Conservation (phyloP, 2,113 vertebrate species). For the Calyptommatus sinebrachiatus region DNA sequence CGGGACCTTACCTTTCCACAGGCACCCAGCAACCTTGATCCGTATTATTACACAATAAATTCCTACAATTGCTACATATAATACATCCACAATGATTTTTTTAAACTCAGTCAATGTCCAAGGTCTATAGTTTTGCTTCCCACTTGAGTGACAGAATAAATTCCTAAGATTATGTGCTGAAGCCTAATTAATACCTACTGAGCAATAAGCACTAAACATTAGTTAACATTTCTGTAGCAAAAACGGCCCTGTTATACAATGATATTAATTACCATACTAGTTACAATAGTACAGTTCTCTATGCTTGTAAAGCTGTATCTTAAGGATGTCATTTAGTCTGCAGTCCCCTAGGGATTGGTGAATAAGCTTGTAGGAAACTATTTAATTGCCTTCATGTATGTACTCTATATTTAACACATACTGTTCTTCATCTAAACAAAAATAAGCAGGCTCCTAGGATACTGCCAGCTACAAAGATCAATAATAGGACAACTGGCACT, state of each 20-base stretch:
- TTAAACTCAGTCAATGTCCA: not conserved
- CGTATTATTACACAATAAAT: not conserved
- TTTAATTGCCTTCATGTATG: not conserved
- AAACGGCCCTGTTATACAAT: constrained; percentile 22
- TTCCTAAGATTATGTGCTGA: not conserved
- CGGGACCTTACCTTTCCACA: not conserved
- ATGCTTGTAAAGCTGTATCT: not conserved
- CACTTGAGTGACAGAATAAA: not conserved
- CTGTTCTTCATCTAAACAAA: not conserved
- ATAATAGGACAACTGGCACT: not conserved
- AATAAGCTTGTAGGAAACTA: not conserved
- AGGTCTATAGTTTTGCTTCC: not conserved
- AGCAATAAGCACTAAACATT: not conserved
- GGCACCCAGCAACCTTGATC: too few species aligned
- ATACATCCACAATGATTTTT: constrained; percentile 29
- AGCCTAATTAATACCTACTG: constrained; percentile 10
- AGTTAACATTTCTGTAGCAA: not conserved
- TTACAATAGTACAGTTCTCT: not conserved
- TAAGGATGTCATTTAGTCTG: not conserved
- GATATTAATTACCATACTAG: not conserved
- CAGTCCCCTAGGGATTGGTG: not conserved
- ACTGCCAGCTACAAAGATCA: too few species aligned
- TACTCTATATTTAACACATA: not conserved
- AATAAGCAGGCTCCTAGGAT: not conserved
- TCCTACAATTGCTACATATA: too few species aligned